Conservation (phyloP, 2,888 invertebrate genomes). For the Standfussiana lucernea region DNA sequence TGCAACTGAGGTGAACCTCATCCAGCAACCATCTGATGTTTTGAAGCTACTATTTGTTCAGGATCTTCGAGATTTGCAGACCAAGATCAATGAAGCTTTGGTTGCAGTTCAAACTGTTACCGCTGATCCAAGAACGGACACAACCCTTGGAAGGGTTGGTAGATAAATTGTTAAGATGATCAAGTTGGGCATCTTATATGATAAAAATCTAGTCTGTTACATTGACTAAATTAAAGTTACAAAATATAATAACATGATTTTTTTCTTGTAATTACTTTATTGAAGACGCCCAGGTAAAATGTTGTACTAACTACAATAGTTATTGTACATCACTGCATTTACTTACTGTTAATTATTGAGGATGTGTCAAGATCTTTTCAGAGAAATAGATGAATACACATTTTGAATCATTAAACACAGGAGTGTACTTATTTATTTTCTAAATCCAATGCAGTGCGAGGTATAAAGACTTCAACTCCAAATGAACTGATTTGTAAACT, state of each 20-base stretch:
- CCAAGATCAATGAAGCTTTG: slow-evolving; percentile 97
- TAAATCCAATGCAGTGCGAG: slow-evolving; percentile 15
- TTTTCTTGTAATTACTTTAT: slow-evolving; percentile 26
- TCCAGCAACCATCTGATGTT: slow-evolving; percentile 91
- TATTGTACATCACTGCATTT: slow-evolving; percentile 23
- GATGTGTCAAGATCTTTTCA: slow-evolving; percentile 10
- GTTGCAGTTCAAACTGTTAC: slow-evolving; percentile 98
- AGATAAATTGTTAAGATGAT: slow-evolving; percentile 75
- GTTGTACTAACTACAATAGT: slow-evolving; percentile 38
- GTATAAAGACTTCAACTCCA: slow-evolving; percentile 14
- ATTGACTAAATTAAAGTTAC: slow-evolving; percentile 15
- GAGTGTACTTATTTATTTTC: slow-evolving; percentile 28
- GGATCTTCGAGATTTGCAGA: slow-evolving; percentile 96
- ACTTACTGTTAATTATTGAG: slow-evolving; percentile 26
- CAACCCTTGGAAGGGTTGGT: slow-evolving; percentile 98
- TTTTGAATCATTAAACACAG: not conserved
- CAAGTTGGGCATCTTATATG: slow-evolving; percentile 42
- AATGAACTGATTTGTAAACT: slow-evolving; percentile 61
- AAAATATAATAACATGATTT: slow-evolving; percentile 9
- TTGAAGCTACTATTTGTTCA: slow-evolving; percentile 95
- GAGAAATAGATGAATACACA: slow-evolving; percentile 9
- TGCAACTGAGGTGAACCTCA: slow-evolving; percentile 77
- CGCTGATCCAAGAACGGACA: slow-evolving; percentile 99
- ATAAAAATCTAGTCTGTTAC: slow-evolving; percentile 41
- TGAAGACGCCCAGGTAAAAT: slow-evolving; percentile 46